A percentile compares a stretch with the other conserved stretches of the same genome.
These are phyloP conservation scores for Ibidorhyncha struthersii DNA, from an alignment of 2,113 vertebrate species.

Conservation along the genomic window DNA sequence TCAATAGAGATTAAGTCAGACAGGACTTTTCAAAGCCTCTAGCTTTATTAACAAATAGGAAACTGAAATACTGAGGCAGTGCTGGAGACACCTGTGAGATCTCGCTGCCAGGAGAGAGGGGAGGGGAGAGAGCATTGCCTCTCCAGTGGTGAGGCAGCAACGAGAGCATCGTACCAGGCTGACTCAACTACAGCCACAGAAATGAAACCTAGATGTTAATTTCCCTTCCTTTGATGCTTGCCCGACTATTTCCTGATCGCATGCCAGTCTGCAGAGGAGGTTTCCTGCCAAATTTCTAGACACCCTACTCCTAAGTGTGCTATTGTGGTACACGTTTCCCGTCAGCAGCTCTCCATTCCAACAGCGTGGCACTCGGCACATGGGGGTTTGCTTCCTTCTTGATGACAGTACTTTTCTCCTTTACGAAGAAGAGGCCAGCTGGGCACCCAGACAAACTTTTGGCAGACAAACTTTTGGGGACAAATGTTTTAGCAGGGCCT, in stretches of 20 bases:
- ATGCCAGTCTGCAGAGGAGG: background rate
- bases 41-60: conserved; percentile 54
- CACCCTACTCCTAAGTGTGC: background rate
- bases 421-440: background rate
- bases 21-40: conserved; percentile 43
- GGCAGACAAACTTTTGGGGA: background rate
- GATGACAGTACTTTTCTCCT: background rate
- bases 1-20: conserved; percentile 57
- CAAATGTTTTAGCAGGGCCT: background rate
- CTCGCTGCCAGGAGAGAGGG: background rate
- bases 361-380: accelerated
- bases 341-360: background rate
- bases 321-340: accelerated
- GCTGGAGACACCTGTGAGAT: background rate
- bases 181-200: background rate
- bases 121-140: background rate
- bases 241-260: background rate
- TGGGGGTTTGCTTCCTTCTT: background rate
- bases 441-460: background rate
- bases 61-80: background rate
- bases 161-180: accelerated
- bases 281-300: background rate
- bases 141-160: background rate
- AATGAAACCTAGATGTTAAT: background rate
- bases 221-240: background rate